Conservation (phyloP, 2,797 vertebrate genomes). For the Australoheros facetus region DNA sequence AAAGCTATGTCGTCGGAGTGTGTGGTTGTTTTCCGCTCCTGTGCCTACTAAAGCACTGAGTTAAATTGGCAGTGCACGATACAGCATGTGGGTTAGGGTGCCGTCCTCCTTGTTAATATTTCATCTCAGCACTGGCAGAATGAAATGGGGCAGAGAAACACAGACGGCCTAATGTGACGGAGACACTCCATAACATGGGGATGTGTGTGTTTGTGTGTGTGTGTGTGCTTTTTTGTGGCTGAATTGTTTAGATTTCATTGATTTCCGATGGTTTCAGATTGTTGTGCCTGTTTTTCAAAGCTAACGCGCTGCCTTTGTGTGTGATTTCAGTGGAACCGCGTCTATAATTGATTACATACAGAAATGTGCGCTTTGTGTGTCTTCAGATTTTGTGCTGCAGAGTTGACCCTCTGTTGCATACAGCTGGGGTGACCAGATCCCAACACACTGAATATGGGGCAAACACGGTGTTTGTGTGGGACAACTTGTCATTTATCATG, state of each 20-base stretch:
- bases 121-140: constrained; percentile 48
- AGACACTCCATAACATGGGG: constrained; percentile 11
- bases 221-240: background rate
- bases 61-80: constrained; percentile 43
- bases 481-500: background rate
- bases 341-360: background rate
- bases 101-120: constrained; percentile 71
- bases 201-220: background rate
- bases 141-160: constrained; percentile 65
- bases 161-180: constrained; percentile 24
- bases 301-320: background rate
- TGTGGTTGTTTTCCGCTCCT: constrained; percentile 20
- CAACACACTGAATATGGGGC: background rate
- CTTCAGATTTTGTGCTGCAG: background rate
- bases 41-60: constrained; percentile 41
- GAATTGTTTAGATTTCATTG: background rate
- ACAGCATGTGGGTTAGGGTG: constrained; percentile 66
- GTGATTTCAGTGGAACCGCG: background rate
- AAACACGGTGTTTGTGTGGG: background rate
- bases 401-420: background rate
- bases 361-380: background rate
- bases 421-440: background rate
- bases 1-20: background rate
- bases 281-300: background rate
- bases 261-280: background rate